Evolutionary conservation across 2,113 vertebrate genomes (phyloP).

Genomic region (Azemiops feae): DNA sequence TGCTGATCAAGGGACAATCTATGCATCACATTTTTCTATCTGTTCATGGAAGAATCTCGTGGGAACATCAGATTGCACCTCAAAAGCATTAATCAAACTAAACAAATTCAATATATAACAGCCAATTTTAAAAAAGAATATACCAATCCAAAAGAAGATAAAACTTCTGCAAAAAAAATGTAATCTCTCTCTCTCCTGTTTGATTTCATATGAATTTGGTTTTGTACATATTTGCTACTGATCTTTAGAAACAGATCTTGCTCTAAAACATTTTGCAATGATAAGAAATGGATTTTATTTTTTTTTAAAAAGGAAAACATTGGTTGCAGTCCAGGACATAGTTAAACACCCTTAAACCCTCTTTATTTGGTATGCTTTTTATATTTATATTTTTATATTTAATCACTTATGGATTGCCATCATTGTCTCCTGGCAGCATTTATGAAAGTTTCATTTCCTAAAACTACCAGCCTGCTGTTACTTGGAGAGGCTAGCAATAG

Average conservation of each 20-base stretch:
- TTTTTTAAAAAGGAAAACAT: neutral
- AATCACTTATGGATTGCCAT: slow-evolving; percentile 8
- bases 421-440: slow-evolving; percentile 50
- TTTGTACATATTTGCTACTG: slow-evolving; percentile 40
- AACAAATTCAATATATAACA: neutral
- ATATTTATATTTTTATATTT: neutral
- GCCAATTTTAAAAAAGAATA: neutral
- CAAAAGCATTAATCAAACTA: neutral
- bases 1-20: neutral
- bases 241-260: slow-evolving; percentile 45
- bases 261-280: slow-evolving; percentile 33
- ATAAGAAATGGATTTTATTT: slow-evolving; percentile 34
- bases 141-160: rapidly evolving
- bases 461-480: neutral
- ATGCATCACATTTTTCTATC: too few species aligned
- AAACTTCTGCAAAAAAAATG: neutral
- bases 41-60: neutral
- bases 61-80: neutral
- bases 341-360: neutral
- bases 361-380: too few species aligned
- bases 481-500: neutral
- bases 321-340: neutral
- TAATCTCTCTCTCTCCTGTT: slow-evolving; percentile 13
- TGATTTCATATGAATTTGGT: slow-evolving; percentile 30
- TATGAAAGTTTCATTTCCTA: slow-evolving; percentile 67